phyloP scores from a whole-genome alignment of 2,797 vertebrate genomes.

The Siniperca scherzeri region DNA sequence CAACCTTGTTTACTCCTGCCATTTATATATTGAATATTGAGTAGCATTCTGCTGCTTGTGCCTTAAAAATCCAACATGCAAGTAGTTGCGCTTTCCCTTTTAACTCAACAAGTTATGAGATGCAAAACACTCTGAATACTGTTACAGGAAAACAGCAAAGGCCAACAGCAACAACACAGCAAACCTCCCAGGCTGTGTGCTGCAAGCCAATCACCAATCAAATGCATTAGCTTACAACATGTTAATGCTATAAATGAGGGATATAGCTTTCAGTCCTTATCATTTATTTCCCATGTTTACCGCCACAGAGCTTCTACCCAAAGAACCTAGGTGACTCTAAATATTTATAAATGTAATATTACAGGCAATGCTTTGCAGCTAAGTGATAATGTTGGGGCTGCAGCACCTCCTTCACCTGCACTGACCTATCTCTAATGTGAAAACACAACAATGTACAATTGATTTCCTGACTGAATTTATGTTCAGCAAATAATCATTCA shows the following conservation, averaged over 20 bases:
- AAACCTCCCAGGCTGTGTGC: not conserved
- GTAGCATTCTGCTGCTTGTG: not conserved
- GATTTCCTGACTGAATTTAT: constrained; percentile 27
- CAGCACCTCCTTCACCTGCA: not conserved
- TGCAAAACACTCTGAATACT: not conserved
- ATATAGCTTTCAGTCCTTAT: not conserved
- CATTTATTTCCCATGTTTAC: too few relatives aligned
- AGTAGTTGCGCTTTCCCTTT: not conserved
- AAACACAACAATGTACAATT: not conserved
- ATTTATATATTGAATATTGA: constrained; percentile 4
- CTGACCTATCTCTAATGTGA: not conserved
- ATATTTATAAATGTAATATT: not conserved
- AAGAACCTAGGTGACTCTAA: not conserved
- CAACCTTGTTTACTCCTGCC: constrained; percentile 6
- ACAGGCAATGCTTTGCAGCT: not conserved
- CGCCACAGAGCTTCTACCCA: too few relatives aligned
- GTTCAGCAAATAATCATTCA: not conserved
- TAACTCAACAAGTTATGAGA: constrained; percentile 16
- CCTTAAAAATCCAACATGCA: not conserved
- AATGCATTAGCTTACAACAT: not conserved
- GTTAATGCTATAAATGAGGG: not conserved
- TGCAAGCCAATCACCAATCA: not conserved
- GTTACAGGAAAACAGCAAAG: not conserved
- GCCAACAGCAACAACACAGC: not conserved
- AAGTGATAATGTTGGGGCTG: not conserved